Evolutionary conservation across 2,888 invertebrate genomes (phyloP), one percentile per base, ranked within the genome.

Genomic region (Cephus sareptanus): DNA sequence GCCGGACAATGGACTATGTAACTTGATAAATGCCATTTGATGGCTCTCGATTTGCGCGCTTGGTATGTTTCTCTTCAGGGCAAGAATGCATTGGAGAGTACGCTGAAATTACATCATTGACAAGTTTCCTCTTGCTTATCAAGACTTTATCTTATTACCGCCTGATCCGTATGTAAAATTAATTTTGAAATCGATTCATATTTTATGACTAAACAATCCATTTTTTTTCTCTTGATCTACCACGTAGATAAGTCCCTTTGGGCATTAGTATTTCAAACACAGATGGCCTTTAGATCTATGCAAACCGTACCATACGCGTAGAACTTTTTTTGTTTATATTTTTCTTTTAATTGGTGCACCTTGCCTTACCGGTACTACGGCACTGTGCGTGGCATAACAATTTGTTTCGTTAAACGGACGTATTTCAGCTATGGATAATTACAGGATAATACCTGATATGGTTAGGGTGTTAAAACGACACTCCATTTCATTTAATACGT

Each of bases 1-100:
- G 80, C 77, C 73, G 76, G 77, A 83, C 84, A 84, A 85, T 82
- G 71, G 78, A 78, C 69, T 78, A 56, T 78, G 73, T 75, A 78
- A 78, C 73, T 70, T 73, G 78, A 78, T 78, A 78, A 78, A 78
- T 78, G 75, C 78, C 75, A 70, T 73, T 76, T 78, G 75, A 78
- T 77, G 75, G 75, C 75, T 77, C 75, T 70, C 77, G 40, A 77
- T 75, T 77, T 75, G 70, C 74, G 40, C 56, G 56, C 6, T 9
- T 23, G 15, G 56, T 23, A 56, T 2, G 2, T 56, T 15, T 23
- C 56, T 56, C 9, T 23, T 23, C 56, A 2, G 56, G 23, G 9
- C 56, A 9, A 56, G 9, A 56, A 9, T 9, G 23, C 56, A 56
- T 56, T 56, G 6, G 56, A 15, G 23, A 56, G 2, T 23, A 56